phyloP scores from a whole-genome alignment of 2,888 invertebrate species.

The Crocallis elinguaria region DNA sequence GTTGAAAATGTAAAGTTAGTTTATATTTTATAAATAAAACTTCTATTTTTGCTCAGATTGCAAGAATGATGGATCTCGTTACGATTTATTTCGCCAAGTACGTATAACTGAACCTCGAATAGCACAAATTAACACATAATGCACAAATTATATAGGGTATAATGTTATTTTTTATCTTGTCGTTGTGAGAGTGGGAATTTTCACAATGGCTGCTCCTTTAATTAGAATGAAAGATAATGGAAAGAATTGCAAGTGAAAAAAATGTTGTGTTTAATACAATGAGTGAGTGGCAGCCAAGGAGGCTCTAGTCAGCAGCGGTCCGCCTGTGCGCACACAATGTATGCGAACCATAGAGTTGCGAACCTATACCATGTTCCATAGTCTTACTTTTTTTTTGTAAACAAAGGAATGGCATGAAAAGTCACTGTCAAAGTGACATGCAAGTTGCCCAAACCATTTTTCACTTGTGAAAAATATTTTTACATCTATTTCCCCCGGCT shows the following conservation, averaged over 20 bases:
- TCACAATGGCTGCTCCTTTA: constrained; percentile 65
- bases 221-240: constrained; percentile 62
- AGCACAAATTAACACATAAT: constrained; percentile 63
- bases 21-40: constrained; percentile 9
- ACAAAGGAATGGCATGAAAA: too few species aligned
- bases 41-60: constrained; percentile 17
- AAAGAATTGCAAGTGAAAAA: constrained; percentile 57
- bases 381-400: too few species aligned
- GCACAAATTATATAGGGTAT: too few species aligned
- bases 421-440: too few species aligned
- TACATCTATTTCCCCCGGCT: too few species aligned
- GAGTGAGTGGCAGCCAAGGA: constrained; percentile 44
- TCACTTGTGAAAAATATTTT: too few species aligned
- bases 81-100: constrained; percentile 34
- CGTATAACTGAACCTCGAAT: constrained; percentile 55
- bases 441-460: too few species aligned
- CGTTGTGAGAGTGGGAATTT: constrained; percentile 66
- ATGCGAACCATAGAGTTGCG: constrained; percentile 20
- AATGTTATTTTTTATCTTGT: constrained; percentile 57
- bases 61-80: constrained; percentile 32
- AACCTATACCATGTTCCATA: too few species aligned
- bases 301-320: constrained; percentile 49
- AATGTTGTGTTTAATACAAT: constrained; percentile 61
- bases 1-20: constrained; percentile 4
- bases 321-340: constrained; percentile 49